Conservation (phyloP, 2,113 vertebrate genomes). For the Hirundichthys speculiger region DNA sequence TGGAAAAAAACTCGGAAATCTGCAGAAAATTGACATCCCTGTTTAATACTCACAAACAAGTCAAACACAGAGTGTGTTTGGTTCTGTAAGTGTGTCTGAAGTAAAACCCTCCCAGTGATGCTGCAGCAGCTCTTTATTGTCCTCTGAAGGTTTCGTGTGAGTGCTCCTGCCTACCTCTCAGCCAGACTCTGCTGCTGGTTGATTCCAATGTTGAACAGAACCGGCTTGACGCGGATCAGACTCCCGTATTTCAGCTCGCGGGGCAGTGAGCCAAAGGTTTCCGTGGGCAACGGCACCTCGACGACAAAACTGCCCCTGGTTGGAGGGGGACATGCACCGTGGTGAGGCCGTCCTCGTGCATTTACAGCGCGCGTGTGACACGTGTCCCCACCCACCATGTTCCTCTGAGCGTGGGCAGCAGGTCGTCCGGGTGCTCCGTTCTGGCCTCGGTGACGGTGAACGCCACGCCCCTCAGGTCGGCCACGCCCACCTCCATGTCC, state of each 20-base stretch:
- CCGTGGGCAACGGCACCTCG: slow-evolving; percentile 84
- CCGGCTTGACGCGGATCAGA: slow-evolving; percentile 82
- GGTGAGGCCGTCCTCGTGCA: not conserved
- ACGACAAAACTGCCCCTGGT: slow-evolving; percentile 85
- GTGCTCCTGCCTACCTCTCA: slow-evolving; percentile 59
- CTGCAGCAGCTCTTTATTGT: no score
- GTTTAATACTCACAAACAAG: no score
- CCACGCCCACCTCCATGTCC: slow-evolving; percentile 91
- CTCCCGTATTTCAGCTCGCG: slow-evolving; percentile 85
- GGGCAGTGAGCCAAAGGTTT: slow-evolving; percentile 83
- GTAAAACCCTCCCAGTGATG: no score
- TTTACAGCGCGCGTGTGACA: not conserved
- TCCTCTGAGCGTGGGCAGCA: slow-evolving; percentile 85
- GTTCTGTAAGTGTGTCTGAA: no score
- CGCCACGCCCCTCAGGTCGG: slow-evolving; percentile 84
- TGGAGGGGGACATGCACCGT: not conserved
- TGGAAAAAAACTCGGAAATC: no score
- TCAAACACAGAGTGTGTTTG: no score
- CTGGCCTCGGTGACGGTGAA: slow-evolving; percentile 87
- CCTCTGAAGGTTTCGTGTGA: not conserved
- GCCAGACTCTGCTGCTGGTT: slow-evolving; percentile 88
- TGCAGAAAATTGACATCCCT: no score
- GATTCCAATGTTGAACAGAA: slow-evolving; percentile 93
- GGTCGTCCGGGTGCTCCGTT: slow-evolving; percentile 74
- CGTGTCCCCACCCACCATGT: slow-evolving; percentile 76